Evolutionary conservation across 2,888 invertebrate genomes (phyloP).

Genomic region (Lacanobia oleracea): DNA sequence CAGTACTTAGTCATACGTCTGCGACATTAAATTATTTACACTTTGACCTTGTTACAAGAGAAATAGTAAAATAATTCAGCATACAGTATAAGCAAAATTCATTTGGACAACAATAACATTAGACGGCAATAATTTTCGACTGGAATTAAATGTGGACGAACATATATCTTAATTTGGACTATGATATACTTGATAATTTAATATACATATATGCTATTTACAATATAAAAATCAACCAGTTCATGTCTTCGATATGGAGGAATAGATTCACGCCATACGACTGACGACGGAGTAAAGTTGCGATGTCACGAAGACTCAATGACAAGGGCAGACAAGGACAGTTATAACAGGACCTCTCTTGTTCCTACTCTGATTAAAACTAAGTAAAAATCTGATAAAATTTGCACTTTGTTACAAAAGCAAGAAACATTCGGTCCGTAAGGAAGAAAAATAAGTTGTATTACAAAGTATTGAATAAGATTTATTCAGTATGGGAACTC

Average conservation of each 20-base stretch:
- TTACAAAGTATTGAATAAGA: conserved; percentile 74
- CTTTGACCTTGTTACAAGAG: conserved; percentile 71
- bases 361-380: conserved; percentile 40
- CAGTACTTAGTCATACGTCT: conserved; percentile 45
- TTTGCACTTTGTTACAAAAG: conserved; percentile 59
- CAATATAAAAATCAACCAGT: conserved; percentile 80
- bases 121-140: conserved; percentile 87
- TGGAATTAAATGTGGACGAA: conserved; percentile 89
- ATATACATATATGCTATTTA: conserved; percentile 84
- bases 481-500: conserved; percentile 76
- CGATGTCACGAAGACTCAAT: conserved; percentile 53
- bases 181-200: conserved; percentile 83
- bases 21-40: conserved; percentile 56
- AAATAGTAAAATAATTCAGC: conserved; percentile 76
- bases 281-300: conserved; percentile 60
- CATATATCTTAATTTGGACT: conserved; percentile 88
- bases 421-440: conserved; percentile 72
- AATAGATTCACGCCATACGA: conserved; percentile 58
- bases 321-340: conserved; percentile 57
- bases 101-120: conserved; percentile 85
- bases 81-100: conserved; percentile 78
- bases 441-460: conserved; percentile 70
- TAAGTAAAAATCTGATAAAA: conserved; percentile 50
- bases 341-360: conserved; percentile 31
- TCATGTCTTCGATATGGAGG: conserved; percentile 69